phyloP scores from a whole-genome alignment of 2,888 invertebrate species.

The Ametastegia equiseti region DNA sequence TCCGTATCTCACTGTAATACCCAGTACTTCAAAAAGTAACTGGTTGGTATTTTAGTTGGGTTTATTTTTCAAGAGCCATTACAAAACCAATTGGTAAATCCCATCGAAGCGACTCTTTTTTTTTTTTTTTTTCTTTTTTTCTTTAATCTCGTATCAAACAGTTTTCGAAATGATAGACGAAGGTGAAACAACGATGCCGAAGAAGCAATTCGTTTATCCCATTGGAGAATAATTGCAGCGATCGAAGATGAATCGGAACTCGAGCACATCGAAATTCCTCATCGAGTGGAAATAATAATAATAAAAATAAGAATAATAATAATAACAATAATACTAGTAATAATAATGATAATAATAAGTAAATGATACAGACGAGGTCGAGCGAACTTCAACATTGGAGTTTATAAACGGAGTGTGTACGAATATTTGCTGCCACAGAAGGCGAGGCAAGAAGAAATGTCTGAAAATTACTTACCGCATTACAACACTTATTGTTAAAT shows the following conservation, averaged over 20 bases:
- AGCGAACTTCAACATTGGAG: not conserved
- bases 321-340: no score
- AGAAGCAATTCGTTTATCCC: not conserved
- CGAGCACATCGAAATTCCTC: slow-evolving; percentile 2
- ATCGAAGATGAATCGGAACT: not conserved
- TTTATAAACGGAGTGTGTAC: not conserved
- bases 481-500: slow-evolving; percentile 1
- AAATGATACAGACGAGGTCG: slow-evolving; percentile 3
- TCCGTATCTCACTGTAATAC: slow-evolving; percentile 52
- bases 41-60: no score
- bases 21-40: no score
- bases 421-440: not conserved
- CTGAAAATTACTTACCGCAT: slow-evolving; percentile 42
- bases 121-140: not conserved
- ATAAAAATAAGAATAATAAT: no score
- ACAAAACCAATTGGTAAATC: slow-evolving; percentile 20
- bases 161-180: not conserved
- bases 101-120: slow-evolving; percentile 11
- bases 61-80: not conserved
- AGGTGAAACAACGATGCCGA: not conserved
- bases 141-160: no score
- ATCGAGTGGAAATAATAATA: not conserved
- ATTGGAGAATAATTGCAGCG: not conserved
- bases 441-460: not conserved
- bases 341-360: no score